Evolutionary conservation across 2,888 invertebrate genomes (phyloP), one percentile per base, ranked within the genome.

Genomic region (Onthophagus sagittarius): DNA sequence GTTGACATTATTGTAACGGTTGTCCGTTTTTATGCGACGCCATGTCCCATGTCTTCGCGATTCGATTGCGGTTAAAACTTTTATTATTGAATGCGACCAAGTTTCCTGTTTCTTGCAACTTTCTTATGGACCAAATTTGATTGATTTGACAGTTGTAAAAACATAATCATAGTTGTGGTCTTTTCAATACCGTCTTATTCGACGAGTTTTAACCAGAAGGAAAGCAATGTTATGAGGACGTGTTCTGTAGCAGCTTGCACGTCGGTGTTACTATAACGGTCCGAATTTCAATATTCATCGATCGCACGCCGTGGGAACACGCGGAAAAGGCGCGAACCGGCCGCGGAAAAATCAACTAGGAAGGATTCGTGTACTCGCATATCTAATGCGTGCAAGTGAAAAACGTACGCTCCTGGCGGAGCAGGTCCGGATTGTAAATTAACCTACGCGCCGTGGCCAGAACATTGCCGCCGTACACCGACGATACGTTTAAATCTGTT

Each of bases 401-500:
- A 53, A 53, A 53, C 39, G 39, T 53, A 53, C 39, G 39, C 39
- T 53, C 39, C 39, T 53, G 39, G 39, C 39, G 39, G 39, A 53
- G 39, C 39, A 53, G 39, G 39, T 53, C 39, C 11, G 39, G 39
- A 53, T 53, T 53, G 39, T 53, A 53, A 53, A 53, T 53, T 53
- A 53, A 53, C 39, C 39, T 53, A 53, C 39, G 39, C 39, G 39
- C 39, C 39, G 39, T 53, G 39, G 39, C 39, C 39, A 53, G 39
- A 53, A 53, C 39, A 53, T 53, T 11, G 39, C 39, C 11, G 39
- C 39, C 5, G 39, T 53, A 53, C 39, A 53, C 39, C 11, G 6
- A 11, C 39, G 39, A 67, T 67, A 31, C 67, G 67, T 67, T 67
- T 67, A 67, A 67, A 67, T 67, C 67, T 23, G 67, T 23, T 67